phyloP scores from a whole-genome alignment of 2,888 invertebrate species.

The Anaspis maculata region DNA sequence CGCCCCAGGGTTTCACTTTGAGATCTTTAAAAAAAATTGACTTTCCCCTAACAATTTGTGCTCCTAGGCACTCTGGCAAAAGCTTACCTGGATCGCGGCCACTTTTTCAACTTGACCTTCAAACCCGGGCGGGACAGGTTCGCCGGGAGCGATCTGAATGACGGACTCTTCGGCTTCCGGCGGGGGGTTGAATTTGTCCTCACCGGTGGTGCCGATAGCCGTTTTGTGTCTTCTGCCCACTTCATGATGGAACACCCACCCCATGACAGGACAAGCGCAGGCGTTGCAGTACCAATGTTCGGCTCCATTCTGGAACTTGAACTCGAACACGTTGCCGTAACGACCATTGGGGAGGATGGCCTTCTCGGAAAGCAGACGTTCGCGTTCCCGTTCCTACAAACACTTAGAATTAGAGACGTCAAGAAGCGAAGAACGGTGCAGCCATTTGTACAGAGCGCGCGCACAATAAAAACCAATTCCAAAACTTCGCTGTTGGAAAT shows the following conservation, averaged over 20 bases:
- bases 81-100: slow-evolving; percentile 35
- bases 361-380: slow-evolving; percentile 33
- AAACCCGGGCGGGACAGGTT: slow-evolving; percentile 63
- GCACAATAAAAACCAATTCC: no score
- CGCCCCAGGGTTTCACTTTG: no score
- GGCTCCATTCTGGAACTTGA: slow-evolving; percentile 31
- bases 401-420: slow-evolving; percentile 6
- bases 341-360: slow-evolving; percentile 33
- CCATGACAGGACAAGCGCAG: slow-evolving; percentile 40
- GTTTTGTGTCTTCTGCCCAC: slow-evolving; percentile 37
- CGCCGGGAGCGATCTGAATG: slow-evolving; percentile 49
- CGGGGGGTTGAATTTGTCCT: slow-evolving; percentile 1
- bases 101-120: slow-evolving; percentile 50
- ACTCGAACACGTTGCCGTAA: slow-evolving; percentile 36
- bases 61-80: no score
- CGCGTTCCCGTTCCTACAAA: slow-evolving; percentile 35
- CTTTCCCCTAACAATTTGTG: no score
- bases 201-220: slow-evolving; percentile 11
- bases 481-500: no score
- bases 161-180: slow-evolving; percentile 14
- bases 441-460: no score
- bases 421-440: background rate
- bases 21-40: no score
- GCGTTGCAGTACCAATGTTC: slow-evolving; percentile 39
- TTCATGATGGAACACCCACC: slow-evolving; percentile 39